These are phyloP conservation scores for Variabilichromis moorii DNA, from an alignment of 2,113 vertebrate genomes.

Conservation along the genomic window DNA sequence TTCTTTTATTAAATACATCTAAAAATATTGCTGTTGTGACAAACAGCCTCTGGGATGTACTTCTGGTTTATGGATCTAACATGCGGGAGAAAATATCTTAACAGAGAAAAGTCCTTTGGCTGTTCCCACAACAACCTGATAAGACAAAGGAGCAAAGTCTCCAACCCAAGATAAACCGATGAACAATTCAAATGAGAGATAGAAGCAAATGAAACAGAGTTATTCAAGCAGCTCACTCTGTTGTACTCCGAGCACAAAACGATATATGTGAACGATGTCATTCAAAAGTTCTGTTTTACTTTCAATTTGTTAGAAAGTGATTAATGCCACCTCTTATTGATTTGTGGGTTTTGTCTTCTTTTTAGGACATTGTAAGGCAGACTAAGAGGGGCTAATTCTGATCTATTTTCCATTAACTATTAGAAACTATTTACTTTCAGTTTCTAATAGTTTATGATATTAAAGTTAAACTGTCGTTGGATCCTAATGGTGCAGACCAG, in stretches of 20 bases:
- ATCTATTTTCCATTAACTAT: not conserved
- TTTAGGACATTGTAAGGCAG: not conserved
- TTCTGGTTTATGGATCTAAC: not conserved
- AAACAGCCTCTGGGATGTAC: not conserved
- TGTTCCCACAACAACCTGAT: not conserved
- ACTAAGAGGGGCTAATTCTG: not conserved
- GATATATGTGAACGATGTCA: rapidly evolving
- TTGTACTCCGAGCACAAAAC: not conserved
- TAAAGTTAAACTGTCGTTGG: not conserved
- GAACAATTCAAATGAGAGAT: not conserved
- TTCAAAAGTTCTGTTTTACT: not conserved
- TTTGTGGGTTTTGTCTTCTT: rapidly evolving
- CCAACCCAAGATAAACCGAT: not conserved
- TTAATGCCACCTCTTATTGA: not conserved
- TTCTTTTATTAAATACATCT: not conserved
- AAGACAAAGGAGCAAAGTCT: not conserved
- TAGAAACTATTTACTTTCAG: not conserved
- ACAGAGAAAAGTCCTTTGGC: not conserved
- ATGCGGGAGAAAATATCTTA: not conserved
- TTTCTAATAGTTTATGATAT: not conserved
- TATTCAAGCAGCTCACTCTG: rapidly evolving
- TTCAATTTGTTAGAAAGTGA: not conserved
- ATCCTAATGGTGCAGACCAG: not conserved
- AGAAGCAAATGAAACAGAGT: not conserved
- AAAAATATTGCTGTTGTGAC: not conserved